Conservation (phyloP, 1,140 invertebrate genomes). For the Harpegnathos saltator region DNA sequence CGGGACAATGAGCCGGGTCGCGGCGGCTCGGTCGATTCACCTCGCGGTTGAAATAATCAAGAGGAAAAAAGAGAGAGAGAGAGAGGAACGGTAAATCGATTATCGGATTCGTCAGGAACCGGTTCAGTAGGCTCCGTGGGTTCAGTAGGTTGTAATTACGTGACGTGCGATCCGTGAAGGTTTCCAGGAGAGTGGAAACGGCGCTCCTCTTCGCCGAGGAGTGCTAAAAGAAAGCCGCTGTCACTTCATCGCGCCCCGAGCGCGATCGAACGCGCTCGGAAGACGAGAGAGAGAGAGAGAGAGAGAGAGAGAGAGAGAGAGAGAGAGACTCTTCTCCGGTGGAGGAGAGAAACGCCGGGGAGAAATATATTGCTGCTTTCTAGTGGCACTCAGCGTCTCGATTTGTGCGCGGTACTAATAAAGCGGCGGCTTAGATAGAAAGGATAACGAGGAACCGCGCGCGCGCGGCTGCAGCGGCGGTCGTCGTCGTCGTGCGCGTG, state of each 20-base stretch:
- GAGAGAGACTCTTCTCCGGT: too few species aligned
- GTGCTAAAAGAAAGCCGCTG: background rate
- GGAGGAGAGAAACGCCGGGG: too few species aligned
- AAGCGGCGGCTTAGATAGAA: constrained; percentile 5
- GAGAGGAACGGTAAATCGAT: too few species aligned
- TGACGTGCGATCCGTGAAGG: background rate
- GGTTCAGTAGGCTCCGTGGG: background rate
- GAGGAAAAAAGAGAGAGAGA: too few species aligned
- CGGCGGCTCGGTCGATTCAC: too few species aligned
- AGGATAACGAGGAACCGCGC: background rate
- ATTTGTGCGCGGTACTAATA: background rate
- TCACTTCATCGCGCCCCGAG: background rate
- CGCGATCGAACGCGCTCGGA: background rate
- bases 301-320: too few species aligned
- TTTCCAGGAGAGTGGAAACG: background rate
- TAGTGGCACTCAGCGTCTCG: background rate
- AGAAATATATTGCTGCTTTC: background rate
- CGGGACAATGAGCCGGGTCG: too few species aligned
- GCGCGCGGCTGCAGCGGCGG: background rate
- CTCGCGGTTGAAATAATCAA: too few species aligned
- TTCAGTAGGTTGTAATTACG: background rate
- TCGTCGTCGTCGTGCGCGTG: background rate
- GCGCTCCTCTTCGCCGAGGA: background rate
- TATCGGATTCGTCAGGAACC: background rate
- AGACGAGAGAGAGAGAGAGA: background rate